Conservation (phyloP, 2,113 vertebrate species). For the Phalacrocorax aristotelis region DNA sequence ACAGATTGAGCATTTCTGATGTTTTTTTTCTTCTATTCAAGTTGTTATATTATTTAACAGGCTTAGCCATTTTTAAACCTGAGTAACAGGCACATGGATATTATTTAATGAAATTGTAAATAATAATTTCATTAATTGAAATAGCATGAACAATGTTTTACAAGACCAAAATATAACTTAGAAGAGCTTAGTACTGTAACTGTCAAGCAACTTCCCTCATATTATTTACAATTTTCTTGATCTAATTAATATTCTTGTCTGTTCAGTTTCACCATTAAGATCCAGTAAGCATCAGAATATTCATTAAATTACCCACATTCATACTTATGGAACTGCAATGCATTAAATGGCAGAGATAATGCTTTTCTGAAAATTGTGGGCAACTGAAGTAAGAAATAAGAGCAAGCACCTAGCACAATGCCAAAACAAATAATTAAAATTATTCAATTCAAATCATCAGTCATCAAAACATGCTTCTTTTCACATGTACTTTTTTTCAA, state of each 20-base stretch:
- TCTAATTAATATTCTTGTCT: neutral
- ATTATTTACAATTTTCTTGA: neutral
- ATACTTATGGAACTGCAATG: neutral
- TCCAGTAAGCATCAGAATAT: neutral
- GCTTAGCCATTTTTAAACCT: neutral
- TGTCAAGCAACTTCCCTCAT: neutral
- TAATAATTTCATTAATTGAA: neutral
- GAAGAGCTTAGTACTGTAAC: neutral
- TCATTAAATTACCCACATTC: neutral
- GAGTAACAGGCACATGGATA: neutral
- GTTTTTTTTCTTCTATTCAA: neutral
- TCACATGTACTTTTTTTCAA: neutral
- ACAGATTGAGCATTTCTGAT: neutral
- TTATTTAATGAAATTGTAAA: neutral
- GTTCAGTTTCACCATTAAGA: neutral
- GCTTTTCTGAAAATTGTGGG: neutral
- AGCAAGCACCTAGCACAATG: neutral
- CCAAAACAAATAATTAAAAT: neutral
- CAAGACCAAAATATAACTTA: neutral
- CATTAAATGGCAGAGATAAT: neutral
- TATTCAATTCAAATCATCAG: too few relatives aligned
- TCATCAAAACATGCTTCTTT: neutral
- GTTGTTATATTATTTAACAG: neutral
- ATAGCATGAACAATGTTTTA: neutral
- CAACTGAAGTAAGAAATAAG: neutral